phyloP scores from a whole-genome alignment of 2,797 vertebrate genomes.

The Numenius phaeopus region DNA sequence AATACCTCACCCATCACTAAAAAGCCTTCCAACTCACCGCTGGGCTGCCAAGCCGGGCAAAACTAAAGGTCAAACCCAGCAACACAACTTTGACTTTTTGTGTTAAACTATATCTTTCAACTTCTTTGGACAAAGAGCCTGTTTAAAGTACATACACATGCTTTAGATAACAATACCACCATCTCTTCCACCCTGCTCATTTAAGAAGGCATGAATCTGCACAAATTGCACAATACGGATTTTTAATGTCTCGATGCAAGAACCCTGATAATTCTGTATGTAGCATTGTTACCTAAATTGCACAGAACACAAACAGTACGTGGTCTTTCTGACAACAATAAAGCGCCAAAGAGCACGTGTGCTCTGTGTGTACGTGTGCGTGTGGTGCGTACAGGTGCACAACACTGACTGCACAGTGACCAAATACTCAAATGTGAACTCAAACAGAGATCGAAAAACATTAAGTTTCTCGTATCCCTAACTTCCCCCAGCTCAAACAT shows the following conservation, averaged over 20 bases:
- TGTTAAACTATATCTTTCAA: background rate
- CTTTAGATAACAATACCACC: background rate
- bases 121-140: background rate
- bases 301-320: background rate
- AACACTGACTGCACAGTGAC: background rate
- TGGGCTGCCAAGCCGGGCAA: background rate
- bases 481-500: background rate
- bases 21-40: background rate
- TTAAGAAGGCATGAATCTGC: background rate
- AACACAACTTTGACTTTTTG: background rate
- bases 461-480: background rate
- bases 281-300: background rate
- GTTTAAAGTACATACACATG: background rate
- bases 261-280: background rate
- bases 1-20: background rate
- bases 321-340: background rate
- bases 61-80: background rate
- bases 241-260: background rate
- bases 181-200: rapidly evolving
- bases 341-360: background rate
- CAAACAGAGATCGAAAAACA: background rate
- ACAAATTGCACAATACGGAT: background rate
- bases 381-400: background rate
- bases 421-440: background rate
- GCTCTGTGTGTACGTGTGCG: rapidly evolving